phyloP scores from a whole-genome alignment of 1,140 invertebrate genomes.

The Bradynema listronoti region DNA sequence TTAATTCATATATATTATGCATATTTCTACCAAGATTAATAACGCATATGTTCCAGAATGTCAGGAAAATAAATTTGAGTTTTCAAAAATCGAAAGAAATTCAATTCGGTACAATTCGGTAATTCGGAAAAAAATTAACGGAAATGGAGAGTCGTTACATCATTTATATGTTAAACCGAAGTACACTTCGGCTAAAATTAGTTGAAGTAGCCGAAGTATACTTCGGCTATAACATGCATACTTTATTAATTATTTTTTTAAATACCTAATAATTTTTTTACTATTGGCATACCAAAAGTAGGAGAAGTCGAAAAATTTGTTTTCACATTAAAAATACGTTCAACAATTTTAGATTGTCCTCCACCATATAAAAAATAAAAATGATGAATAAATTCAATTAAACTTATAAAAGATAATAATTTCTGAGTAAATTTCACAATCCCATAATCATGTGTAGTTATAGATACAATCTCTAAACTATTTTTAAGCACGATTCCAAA shows the following conservation, averaged over 20 bases:
- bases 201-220: background rate
- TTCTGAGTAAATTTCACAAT: constrained; percentile 2
- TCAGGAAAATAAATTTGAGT: background rate
- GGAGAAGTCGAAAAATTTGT: background rate
- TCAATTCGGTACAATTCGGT: background rate
- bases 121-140: background rate
- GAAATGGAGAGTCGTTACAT: background rate
- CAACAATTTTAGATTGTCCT: constrained; percentile 2
- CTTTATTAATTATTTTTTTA: background rate
- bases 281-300: background rate
- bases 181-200: background rate
- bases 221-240: background rate
- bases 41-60: background rate
- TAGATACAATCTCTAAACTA: background rate
- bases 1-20: too few species aligned
- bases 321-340: constrained; percentile 1
- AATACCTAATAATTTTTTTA: too few species aligned
- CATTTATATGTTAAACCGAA: background rate
- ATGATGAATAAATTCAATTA: constrained; percentile 11
- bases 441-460: background rate
- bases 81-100: background rate
- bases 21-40: background rate
- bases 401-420: background rate
- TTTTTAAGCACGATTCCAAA: background rate
- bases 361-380: constrained; percentile 12